Percentiles rank a stretch among this genome's conserved stretches.
These are phyloP conservation scores for Zaprionus davidi DNA, from an alignment of 1,140 invertebrate species.

Conservation along the genomic window DNA sequence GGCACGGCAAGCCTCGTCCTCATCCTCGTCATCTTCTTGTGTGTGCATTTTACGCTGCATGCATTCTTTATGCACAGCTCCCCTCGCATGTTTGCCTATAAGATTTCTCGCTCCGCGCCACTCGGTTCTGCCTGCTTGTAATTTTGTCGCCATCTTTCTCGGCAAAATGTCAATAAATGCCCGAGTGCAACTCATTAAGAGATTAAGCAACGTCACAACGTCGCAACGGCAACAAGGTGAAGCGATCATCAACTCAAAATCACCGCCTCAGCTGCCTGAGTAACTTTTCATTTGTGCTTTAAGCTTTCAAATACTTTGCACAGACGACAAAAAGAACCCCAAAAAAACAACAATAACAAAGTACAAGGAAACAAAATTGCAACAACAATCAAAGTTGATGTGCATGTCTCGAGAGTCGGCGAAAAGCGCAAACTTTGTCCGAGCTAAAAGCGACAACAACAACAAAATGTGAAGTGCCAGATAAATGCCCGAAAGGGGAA, in stretches of 20 bases:
- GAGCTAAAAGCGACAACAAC: conserved; percentile 38
- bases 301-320: conserved; percentile 14
- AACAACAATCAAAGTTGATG: conserved; percentile 66
- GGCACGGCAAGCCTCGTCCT: not conserved
- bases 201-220: conserved; percentile 56
- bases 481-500: conserved; percentile 59
- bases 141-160: conserved; percentile 34
- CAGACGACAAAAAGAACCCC: not conserved
- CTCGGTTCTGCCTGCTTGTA: not conserved
- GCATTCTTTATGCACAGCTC: conserved; percentile 64
- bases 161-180: conserved; percentile 75
- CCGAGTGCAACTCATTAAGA: conserved; percentile 76
- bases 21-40: conserved; percentile 40
- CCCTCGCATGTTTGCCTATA: no score
- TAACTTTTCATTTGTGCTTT: conserved; percentile 40
- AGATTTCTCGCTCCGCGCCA: no score
- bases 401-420: conserved; percentile 63
- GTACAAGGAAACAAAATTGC: conserved; percentile 5
- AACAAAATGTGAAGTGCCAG: conserved; percentile 61
- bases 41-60: conserved; percentile 76
- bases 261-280: conserved; percentile 20
- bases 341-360: conserved; percentile 17
- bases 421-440: conserved; percentile 59
- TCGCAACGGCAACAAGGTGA: conserved; percentile 38
- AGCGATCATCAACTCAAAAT: conserved; percentile 37